Conservation (phyloP, 1,140 invertebrate species). For the Rhopalosiphum maidis region DNA sequence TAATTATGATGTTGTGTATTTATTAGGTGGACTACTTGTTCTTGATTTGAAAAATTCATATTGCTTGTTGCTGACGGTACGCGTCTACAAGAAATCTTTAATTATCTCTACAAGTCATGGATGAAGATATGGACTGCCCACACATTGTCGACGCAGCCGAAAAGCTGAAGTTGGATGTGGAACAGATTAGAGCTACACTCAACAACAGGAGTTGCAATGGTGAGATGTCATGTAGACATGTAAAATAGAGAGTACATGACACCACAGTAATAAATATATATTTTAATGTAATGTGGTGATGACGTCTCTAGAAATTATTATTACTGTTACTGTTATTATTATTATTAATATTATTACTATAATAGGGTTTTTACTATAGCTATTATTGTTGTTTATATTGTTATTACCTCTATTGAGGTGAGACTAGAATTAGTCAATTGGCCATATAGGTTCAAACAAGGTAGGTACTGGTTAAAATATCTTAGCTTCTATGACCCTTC, state of each 20-base stretch:
- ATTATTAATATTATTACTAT: background rate
- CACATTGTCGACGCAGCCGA: constrained; percentile 19
- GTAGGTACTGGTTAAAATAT: background rate
- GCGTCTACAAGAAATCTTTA: background rate
- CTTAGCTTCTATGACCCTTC: background rate
- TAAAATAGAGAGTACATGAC: background rate
- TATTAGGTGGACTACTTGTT: background rate
- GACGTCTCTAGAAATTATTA: background rate
- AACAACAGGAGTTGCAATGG: constrained; percentile 51
- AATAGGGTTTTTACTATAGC: background rate
- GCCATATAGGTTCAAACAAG: background rate
- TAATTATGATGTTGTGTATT: background rate
- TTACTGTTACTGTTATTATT: background rate
- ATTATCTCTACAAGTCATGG: background rate
- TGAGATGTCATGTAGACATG: background rate
- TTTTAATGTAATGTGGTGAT: background rate
- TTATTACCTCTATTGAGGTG: background rate
- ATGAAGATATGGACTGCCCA: constrained; percentile 23
- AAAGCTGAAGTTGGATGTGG: constrained; percentile 2
- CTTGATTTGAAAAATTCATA: background rate
- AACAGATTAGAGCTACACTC: constrained; percentile 27
- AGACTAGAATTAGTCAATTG: background rate
- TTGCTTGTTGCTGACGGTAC: background rate
- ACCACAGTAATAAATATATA: background rate
- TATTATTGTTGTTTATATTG: background rate